phyloP scores from a whole-genome alignment of 2,113 vertebrate genomes.

The Passer domesticus region DNA sequence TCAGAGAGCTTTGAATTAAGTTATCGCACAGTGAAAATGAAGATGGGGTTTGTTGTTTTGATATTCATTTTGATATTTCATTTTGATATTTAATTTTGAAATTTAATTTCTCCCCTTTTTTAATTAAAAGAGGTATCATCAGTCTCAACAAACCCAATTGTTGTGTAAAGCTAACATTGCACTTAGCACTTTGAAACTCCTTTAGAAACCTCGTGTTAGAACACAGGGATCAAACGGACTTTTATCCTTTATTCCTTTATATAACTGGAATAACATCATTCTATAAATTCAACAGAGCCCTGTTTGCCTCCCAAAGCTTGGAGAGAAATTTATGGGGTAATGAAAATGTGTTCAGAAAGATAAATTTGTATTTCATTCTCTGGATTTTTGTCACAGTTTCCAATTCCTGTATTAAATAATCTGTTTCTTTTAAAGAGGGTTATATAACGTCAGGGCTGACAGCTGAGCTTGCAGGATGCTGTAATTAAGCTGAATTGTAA shows the following conservation, averaged over 20 bases:
- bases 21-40: not conserved
- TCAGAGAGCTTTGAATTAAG: not conserved
- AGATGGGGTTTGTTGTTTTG: not conserved
- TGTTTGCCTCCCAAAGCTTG: not conserved
- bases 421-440: not conserved
- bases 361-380: not conserved
- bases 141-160: not conserved
- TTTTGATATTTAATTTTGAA: not conserved
- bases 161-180: not conserved
- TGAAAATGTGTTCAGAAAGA: not conserved
- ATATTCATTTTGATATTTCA: not conserved
- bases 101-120: not conserved
- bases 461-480: not conserved
- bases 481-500: not conserved
- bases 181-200: not conserved
- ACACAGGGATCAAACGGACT: not conserved
- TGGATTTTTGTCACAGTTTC: not conserved
- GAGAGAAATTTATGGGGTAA: not conserved
- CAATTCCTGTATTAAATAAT: not conserved
- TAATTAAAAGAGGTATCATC: not conserved
- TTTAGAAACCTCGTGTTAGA: rapidly evolving
- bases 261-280: not conserved
- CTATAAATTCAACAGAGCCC: not conserved
- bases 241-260: not conserved
- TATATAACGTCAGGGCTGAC: not conserved